Percentiles rank a stretch among this genome's conserved stretches.
phyloP scores from a whole-genome alignment of 2,797 vertebrate species.

The Lagorchestes hirsutus region DNA sequence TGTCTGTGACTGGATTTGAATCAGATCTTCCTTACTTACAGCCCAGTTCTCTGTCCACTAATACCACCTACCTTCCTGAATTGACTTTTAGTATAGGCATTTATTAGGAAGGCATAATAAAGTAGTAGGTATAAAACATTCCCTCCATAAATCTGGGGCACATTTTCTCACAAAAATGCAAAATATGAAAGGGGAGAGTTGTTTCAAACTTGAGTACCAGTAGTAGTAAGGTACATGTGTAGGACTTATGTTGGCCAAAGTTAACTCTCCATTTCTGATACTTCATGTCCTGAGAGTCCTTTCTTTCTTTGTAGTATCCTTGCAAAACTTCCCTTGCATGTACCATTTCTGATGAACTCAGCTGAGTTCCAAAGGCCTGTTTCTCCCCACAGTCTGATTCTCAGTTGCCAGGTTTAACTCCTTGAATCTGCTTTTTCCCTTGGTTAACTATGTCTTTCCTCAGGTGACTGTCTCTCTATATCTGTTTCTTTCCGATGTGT shows the following conservation, averaged over 20 bases:
- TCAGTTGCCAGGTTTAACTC: not conserved
- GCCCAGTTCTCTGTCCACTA: not conserved
- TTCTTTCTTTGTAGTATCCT: not conserved
- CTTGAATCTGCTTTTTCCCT: not conserved
- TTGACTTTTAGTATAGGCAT: not conserved
- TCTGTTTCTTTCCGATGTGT: not conserved
- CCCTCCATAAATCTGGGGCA: not conserved
- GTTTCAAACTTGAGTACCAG: not conserved
- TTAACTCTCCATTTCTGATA: not conserved
- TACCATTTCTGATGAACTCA: not conserved
- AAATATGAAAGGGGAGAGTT: not conserved
- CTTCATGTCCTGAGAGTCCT: not conserved
- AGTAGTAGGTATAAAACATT: not conserved
- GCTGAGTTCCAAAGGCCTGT: not conserved
- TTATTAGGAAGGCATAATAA: not conserved
- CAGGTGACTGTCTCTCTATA: not conserved
- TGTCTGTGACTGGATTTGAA: not conserved
- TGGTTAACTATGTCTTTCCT: not conserved
- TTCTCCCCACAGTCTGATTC: not conserved
- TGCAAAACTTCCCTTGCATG: not conserved
- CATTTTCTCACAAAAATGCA: not conserved
- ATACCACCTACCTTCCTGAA: not conserved
- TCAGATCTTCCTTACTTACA: not conserved
- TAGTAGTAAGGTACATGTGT: not conserved
- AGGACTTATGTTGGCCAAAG: not conserved